Evolutionary conservation across 2,797 vertebrate genomes (phyloP).

Genomic region (Lepus townsendii): DNA sequence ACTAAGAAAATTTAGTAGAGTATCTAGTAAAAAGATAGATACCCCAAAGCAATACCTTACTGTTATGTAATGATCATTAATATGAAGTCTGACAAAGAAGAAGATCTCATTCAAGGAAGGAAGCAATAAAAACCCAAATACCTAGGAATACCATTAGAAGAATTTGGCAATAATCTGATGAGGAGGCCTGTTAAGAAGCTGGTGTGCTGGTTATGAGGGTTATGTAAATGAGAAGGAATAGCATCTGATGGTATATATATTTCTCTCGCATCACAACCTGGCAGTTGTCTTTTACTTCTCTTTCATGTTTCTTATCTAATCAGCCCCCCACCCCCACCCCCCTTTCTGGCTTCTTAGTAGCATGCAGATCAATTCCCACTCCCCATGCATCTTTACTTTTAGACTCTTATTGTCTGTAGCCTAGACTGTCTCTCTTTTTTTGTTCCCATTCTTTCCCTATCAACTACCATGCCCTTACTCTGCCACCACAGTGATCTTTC

Average conservation of each 20-base stretch:
- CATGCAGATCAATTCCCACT: background rate
- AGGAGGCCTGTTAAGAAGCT: background rate
- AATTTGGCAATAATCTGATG: background rate
- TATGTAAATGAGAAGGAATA: background rate
- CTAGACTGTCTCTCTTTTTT: background rate
- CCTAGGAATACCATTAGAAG: background rate
- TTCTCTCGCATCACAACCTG: background rate
- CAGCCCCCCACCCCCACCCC: background rate
- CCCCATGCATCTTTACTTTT: background rate
- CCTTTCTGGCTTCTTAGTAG: background rate
- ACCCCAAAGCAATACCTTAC: background rate
- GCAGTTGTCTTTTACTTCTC: background rate
- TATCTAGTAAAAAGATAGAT: conserved; percentile 60
- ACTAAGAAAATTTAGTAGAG: conserved; percentile 48
- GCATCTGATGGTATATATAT: background rate
- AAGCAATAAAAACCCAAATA: conserved; percentile 37
- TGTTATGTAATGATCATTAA: background rate
- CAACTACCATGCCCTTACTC: background rate
- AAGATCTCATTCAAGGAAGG: background rate
- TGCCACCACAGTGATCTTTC: background rate
- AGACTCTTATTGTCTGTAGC: background rate
- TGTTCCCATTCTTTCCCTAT: background rate
- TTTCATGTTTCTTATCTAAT: background rate
- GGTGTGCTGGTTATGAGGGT: background rate
- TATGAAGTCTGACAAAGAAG: conserved; percentile 23